Base-by-base conservation (phyloP, 2,113 vertebrate species). In the Daubentonia madagascariensis region DNA sequence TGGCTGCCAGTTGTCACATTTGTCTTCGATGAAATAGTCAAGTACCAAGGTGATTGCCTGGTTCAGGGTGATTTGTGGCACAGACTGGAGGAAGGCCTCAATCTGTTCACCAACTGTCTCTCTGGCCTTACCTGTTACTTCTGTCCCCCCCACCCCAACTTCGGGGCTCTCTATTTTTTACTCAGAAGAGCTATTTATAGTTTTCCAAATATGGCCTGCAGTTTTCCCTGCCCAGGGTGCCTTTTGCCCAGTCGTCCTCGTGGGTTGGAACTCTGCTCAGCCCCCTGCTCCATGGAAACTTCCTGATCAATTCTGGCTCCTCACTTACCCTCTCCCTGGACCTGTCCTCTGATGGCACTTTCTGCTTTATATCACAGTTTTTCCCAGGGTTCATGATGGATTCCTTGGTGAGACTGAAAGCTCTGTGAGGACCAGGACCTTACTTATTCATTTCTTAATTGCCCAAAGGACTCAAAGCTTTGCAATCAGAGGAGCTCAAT, bases 391-490 rank as follows among this genome's bases (percentile, higher is more conserved):
- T 87, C 28, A 3, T 1, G 13, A 61, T 32, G 0, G 23, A 75
- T 45, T 93, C 40, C 16, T 28, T 40, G 8, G 32, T n/a, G 48
- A 87, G 63, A 65, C 59, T 45, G 45, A 79, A 86, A 48, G 25
- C 43, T 75, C 57, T 40, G 13, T n/a, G 45, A 85, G 43, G 48
- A 48, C 80, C 70, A 45, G 20, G 70, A 35, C 54, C 25, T 93
- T 37, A 52, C 37, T 83, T 40, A 67, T 5, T 28, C 30, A 4
- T n/a, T 50, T 50, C 89, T 94, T 73, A 37, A 85, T 59, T 76
- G 65, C 67, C 68, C 54, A 48, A 28, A 86, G 59, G 43, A 83
- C 78, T 70, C 75, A 70, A n/a, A 76, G 35, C 59, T 93, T 89
- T 81, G 67, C 50, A 54, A 72, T 78, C 10, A 0, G 28, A 96